phyloP scores from a whole-genome alignment of 2,113 vertebrate species.

The Puffinus mauretanicus region DNA sequence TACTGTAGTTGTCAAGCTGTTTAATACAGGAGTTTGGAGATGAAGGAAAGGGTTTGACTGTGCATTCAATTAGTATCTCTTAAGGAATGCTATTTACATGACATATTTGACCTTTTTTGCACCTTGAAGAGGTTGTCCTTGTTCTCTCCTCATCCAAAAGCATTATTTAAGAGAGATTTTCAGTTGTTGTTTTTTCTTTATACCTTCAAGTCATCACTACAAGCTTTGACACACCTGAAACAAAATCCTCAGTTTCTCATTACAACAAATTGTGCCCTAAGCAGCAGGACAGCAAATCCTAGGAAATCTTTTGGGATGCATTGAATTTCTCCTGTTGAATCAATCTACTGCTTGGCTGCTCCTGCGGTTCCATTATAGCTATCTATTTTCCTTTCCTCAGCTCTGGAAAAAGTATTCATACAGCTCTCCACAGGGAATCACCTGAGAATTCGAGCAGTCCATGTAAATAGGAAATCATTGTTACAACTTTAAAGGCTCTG shows the following conservation, averaged over 20 bases:
- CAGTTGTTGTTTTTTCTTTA: neutral
- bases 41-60: neutral
- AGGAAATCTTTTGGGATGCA: conserved; percentile 66
- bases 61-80: conserved; percentile 18
- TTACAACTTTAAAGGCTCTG: conserved; percentile 24
- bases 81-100: neutral
- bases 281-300: conserved; percentile 62
- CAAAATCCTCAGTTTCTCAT: conserved; percentile 70
- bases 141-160: neutral
- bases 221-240: conserved; percentile 64
- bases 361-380: conserved; percentile 61
- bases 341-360: conserved; percentile 72
- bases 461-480: conserved; percentile 46
- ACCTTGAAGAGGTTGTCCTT: neutral
- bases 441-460: conserved; percentile 39
- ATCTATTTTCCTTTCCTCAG: conserved; percentile 68
- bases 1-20: neutral
- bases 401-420: conserved; percentile 35
- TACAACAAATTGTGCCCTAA: conserved; percentile 65
- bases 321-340: conserved; percentile 74
- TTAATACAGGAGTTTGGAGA: neutral
- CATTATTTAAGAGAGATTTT: conserved; percentile 45
- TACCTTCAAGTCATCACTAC: conserved; percentile 29
- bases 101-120: neutral
- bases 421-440: conserved; percentile 49